phyloP scores from a whole-genome alignment of 23 tunicate species.

The Corella eumyota region DNA sequence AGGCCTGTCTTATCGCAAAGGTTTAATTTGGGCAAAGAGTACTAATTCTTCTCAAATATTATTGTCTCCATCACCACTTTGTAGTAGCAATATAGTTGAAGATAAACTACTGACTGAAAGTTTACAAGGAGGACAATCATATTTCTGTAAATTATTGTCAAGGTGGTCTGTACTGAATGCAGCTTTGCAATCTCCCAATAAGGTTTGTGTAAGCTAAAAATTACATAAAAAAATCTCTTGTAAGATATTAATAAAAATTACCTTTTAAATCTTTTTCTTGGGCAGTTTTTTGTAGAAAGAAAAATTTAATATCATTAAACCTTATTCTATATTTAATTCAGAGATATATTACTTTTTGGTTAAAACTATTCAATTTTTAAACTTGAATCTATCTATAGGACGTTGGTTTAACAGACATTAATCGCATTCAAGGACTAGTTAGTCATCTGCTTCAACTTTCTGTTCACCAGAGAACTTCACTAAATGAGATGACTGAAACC shows the following conservation, averaged over 20 bases:
- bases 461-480: conserved; percentile 12
- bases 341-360: no score
- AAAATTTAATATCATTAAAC: no score
- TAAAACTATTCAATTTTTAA: no score
- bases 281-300: no score
- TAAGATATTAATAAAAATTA: no score
- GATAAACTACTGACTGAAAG: not conserved
- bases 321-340: no score
- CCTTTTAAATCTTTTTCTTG: no score
- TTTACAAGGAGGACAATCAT: not conserved
- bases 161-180: conserved; percentile 33
- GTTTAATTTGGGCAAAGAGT: conserved; percentile 27
- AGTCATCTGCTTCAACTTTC: conserved; percentile 25
- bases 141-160: conserved; percentile 32
- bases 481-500: not conserved
- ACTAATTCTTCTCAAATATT: conserved; percentile 6
- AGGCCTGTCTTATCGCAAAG: conserved; percentile 77
- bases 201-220: conserved; percentile 26
- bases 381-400: no score
- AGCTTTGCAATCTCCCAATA: conserved; percentile 24
- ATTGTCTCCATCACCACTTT: conserved; percentile 18
- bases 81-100: not conserved
- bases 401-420: conserved; percentile 13
- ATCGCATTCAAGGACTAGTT: conserved; percentile 24
- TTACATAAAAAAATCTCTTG: no score